These are phyloP conservation scores for Siphamia tubifer DNA, from an alignment of 2,113 vertebrate genomes.

Conservation along the genomic window DNA sequence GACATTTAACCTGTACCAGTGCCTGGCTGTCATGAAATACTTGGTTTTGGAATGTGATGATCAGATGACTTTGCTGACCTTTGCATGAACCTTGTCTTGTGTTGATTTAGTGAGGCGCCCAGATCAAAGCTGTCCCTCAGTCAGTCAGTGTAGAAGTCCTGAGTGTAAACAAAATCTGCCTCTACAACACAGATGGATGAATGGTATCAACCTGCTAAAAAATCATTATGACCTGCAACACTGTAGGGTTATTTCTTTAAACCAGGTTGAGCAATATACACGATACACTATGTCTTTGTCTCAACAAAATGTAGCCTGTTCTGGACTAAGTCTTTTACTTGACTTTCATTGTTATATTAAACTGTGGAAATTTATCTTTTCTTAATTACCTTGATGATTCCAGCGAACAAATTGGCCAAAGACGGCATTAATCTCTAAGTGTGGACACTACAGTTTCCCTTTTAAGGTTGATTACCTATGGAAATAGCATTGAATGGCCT, in stretches of 20 bases:
- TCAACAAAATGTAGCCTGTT: background rate
- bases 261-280: background rate
- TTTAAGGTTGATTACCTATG: conserved; percentile 78
- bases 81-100: conserved; percentile 78
- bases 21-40: conserved; percentile 67
- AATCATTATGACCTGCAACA: conserved; percentile 11
- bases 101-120: conserved; percentile 79
- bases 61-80: conserved; percentile 80
- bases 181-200: conserved; percentile 10
- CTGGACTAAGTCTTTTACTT: conserved; percentile 52
- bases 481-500: conserved; percentile 71
- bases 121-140: conserved; percentile 74
- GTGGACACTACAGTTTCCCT: conserved; percentile 63
- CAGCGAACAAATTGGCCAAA: conserved; percentile 54
- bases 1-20: conserved; percentile 70
- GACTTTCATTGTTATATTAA: conserved; percentile 65
- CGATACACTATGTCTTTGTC: background rate
- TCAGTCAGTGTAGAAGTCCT: conserved; percentile 26
- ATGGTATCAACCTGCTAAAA: conserved; percentile 25
- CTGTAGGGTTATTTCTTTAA: background rate
- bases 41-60: conserved; percentile 75
- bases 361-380: conserved; percentile 65
- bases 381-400: conserved; percentile 68
- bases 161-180: conserved; percentile 60
- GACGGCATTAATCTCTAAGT: conserved; percentile 70